These are phyloP conservation scores for Eilema depressum DNA, from an alignment of 2,888 invertebrate genomes.

Conservation along the genomic window DNA sequence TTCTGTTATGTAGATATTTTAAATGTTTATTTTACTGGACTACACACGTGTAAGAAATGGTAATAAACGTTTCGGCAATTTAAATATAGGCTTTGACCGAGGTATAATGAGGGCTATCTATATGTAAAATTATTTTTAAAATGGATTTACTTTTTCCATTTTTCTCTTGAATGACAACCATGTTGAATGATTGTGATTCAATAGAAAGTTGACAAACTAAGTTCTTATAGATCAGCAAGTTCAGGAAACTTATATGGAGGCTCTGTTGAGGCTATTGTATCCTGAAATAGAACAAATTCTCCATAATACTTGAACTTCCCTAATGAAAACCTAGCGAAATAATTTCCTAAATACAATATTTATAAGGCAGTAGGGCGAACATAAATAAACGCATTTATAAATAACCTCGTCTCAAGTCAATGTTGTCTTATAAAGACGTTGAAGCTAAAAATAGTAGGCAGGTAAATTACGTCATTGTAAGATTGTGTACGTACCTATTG, in stretches of 20 bases:
- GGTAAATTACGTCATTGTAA: slow-evolving; percentile 1
- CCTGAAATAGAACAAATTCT: not conserved
- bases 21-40: not conserved
- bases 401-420: not conserved
- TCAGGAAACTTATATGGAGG: too few species aligned
- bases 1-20: not conserved
- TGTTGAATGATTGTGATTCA: not conserved
- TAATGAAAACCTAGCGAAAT: not conserved
- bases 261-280: not conserved
- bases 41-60: not conserved
- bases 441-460: not conserved
- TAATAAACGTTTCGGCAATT: not conserved
- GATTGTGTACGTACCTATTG: not conserved
- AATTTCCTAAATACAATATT: not conserved
- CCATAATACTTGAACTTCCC: not conserved
- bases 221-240: too few species aligned
- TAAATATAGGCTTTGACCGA: slow-evolving; percentile 1
- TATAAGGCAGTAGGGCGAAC: not conserved
- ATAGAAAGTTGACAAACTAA: not conserved
- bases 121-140: not conserved
- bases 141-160: not conserved
- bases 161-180: not conserved
- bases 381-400: not conserved
- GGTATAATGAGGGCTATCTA: not conserved
- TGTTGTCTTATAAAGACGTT: not conserved